These are phyloP conservation scores for Dipodomys stephensi DNA, from an alignment of 2,113 vertebrate species.

Conservation along the genomic window DNA sequence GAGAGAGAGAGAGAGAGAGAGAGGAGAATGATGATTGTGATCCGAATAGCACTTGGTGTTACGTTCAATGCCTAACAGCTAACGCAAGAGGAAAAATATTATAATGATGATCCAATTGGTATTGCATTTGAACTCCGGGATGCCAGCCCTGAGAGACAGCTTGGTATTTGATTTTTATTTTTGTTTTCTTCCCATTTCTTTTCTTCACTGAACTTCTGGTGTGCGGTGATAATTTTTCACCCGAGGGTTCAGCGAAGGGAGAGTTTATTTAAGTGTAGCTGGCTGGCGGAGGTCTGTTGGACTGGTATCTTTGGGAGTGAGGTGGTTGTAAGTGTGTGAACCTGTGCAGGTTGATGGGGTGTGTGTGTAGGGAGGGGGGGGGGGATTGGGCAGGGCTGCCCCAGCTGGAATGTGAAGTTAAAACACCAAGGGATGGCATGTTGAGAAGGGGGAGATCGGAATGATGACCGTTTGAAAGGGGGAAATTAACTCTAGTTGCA, in stretches of 20 bases:
- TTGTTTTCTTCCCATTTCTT: conserved; percentile 12
- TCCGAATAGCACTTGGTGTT: conserved; percentile 84
- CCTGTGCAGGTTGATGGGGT: conserved; percentile 75
- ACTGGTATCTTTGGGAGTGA: conserved; percentile 54
- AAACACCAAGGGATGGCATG: conserved; percentile 82
- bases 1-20: conserved; percentile 43
- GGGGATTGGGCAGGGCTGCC: conserved; percentile 70
- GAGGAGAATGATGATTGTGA: conserved; percentile 80
- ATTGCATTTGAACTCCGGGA: conserved; percentile 77
- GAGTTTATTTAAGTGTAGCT: conserved; percentile 81
- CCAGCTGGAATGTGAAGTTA: conserved; percentile 84
- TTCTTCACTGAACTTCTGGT: conserved; percentile 78
- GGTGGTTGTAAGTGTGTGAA: conserved; percentile 44
- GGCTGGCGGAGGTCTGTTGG: conserved; percentile 76
- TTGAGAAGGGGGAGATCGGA: conserved; percentile 82
- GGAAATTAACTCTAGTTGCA: conserved; percentile 87
- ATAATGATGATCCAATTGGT: conserved; percentile 68
- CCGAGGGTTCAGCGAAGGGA: conserved; percentile 68
- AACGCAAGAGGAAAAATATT: conserved; percentile 21
- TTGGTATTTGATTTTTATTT: conserved; percentile 75
- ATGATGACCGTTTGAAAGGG: conserved; percentile 87
- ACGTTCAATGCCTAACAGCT: conserved; percentile 80
- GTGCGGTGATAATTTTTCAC: conserved; percentile 75
- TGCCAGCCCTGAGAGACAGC: conserved; percentile 75
- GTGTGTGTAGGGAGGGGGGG: conserved; percentile 83